phyloP scores from a whole-genome alignment of 2,113 vertebrate genomes.

The Oreochromis niloticus region DNA sequence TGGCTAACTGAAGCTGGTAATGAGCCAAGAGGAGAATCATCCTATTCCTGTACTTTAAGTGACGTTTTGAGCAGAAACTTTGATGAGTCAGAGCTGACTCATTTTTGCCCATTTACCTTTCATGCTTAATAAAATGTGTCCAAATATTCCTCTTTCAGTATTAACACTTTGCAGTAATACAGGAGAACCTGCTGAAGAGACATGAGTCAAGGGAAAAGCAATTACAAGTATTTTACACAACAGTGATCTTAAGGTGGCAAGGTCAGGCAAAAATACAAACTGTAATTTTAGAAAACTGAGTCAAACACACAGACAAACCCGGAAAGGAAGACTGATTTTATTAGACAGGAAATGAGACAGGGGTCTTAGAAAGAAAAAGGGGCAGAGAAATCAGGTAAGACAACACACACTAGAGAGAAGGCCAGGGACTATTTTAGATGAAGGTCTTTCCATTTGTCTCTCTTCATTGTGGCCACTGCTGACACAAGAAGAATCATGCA shows the following conservation, averaged over 20 bases:
- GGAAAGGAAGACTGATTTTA: not conserved
- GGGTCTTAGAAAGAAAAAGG: not conserved
- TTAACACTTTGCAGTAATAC: not conserved
- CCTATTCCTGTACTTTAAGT: not conserved
- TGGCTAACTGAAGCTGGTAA: not conserved
- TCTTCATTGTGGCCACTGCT: not conserved
- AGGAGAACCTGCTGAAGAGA: not conserved
- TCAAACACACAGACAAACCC: not conserved
- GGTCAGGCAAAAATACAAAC: not conserved
- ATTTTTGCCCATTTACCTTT: not conserved
- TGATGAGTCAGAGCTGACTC: not conserved
- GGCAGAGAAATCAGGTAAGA: not conserved
- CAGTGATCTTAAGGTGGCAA: not conserved
- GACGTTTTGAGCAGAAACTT: not conserved
- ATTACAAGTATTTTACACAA: slow-evolving; percentile 1
- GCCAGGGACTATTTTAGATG: not conserved
- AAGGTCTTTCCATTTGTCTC: slow-evolving; percentile 10
- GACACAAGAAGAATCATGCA: not conserved
- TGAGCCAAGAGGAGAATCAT: not conserved
- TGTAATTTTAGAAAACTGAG: slow-evolving; percentile 4
- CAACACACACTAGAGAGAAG: not conserved
- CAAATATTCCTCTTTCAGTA: not conserved
- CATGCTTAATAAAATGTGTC: not conserved
- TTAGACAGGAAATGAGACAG: not conserved
- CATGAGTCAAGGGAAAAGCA: not conserved